A percentile compares a stretch with the other conserved stretches of the same genome.
Conservation (phyloP, 2,797 vertebrate species). For the Acestrorhynchus altus region DNA sequence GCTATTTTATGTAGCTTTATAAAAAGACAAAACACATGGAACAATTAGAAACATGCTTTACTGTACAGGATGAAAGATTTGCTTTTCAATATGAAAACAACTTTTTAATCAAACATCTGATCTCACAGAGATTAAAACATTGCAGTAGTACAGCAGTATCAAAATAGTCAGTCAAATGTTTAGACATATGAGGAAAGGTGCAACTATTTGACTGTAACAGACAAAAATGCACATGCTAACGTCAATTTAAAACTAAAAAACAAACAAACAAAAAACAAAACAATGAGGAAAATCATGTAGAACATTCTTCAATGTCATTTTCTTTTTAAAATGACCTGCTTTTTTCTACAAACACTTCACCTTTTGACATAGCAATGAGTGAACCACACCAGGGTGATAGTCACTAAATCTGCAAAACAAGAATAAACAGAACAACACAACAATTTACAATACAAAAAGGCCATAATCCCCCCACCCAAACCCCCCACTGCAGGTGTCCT, state of each 20-base stretch:
- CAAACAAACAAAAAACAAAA: conserved; percentile 14
- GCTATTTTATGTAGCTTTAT: conserved; percentile 41
- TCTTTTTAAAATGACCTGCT: conserved; percentile 8
- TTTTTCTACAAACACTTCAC: conserved; percentile 40
- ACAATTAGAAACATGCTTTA: conserved; percentile 84
- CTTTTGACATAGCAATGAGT: conserved; percentile 36
- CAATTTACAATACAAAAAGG: neutral
- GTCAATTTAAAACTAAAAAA: conserved; percentile 16
- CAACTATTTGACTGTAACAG: conserved; percentile 37
- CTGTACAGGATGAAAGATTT: conserved; percentile 83
- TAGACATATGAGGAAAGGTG: conserved; percentile 35
- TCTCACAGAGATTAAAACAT: conserved; percentile 60
- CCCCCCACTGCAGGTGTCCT: too few species aligned
- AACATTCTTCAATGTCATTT: conserved; percentile 5
- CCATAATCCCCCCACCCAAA: neutral
- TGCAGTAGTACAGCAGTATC: conserved; percentile 55
- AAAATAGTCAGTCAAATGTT: conserved; percentile 54
- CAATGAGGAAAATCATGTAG: conserved; percentile 1
- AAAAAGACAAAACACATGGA: conserved; percentile 80
- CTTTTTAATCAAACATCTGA: conserved; percentile 54
- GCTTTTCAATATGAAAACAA: conserved; percentile 98
- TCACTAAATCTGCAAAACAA: conserved; percentile 6
- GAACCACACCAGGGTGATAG: conserved; percentile 5
- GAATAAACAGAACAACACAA: conserved; percentile 14
- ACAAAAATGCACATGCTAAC: conserved; percentile 50